Conservation (phyloP, 2,888 invertebrate genomes). For the Rhagonycha lutea region DNA sequence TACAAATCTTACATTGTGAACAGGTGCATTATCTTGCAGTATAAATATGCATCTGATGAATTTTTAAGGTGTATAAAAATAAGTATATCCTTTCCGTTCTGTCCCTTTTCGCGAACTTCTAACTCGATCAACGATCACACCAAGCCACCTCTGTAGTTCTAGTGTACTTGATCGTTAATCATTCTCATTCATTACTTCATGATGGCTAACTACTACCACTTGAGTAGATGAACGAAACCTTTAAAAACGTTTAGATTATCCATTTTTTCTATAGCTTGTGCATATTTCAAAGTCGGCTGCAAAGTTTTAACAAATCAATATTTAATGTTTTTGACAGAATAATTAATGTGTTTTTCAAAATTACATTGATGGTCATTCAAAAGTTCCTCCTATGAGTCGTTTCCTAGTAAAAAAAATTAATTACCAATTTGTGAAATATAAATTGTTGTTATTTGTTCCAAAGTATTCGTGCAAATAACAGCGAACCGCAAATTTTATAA, state of each 20-base stretch:
- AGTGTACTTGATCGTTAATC: too few relatives aligned
- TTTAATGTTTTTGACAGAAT: background rate
- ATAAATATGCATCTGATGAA: too few relatives aligned
- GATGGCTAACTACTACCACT: too few relatives aligned
- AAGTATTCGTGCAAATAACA: background rate
- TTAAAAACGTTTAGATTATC: background rate
- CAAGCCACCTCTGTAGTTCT: too few relatives aligned
- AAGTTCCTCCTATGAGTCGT: background rate
- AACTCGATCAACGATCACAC: too few relatives aligned
- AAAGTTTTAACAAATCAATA: background rate
- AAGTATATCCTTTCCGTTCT: too few relatives aligned
- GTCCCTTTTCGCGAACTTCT: too few relatives aligned
- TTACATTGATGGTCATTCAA: background rate
- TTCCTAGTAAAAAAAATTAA: background rate
- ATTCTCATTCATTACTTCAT: too few relatives aligned
- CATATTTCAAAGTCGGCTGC: background rate
- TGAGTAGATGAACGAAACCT: background rate
- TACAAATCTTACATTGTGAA: too few relatives aligned
- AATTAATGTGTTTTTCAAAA: background rate
- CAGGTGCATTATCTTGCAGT: too few relatives aligned
- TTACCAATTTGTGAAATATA: background rate
- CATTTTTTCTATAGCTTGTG: background rate
- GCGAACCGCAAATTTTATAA: background rate
- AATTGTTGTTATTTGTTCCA: background rate
- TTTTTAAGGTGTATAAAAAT: too few relatives aligned